Evolutionary conservation across 2,113 vertebrate genomes (phyloP).

Genomic region (Pseudonaja textilis): DNA sequence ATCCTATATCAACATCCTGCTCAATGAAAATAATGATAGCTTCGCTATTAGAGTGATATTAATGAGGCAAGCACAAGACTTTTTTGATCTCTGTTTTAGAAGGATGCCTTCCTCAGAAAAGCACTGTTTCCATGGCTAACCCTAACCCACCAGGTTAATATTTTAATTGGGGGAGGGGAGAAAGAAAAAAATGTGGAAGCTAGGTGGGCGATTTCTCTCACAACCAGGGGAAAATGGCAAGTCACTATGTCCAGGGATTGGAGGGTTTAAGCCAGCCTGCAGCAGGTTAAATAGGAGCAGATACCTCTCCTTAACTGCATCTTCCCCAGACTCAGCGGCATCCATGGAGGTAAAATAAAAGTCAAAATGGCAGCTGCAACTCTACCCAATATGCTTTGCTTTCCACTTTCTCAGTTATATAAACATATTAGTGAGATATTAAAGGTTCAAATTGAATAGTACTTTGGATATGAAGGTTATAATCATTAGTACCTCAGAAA

Average conservation of each 20-base stretch:
- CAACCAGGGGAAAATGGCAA: background rate
- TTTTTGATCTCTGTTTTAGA: background rate
- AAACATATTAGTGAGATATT: background rate
- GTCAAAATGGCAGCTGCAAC: background rate
- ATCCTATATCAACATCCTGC: background rate
- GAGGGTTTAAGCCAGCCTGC: background rate
- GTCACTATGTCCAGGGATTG: background rate
- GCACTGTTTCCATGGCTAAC: background rate
- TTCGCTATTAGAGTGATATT: background rate
- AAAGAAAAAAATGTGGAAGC: background rate
- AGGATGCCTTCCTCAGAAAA: background rate
- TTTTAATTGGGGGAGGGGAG: background rate
- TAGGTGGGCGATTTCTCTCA: background rate
- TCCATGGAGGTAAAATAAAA: background rate
- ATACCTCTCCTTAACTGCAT: background rate
- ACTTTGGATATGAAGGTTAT: background rate
- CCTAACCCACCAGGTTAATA: background rate
- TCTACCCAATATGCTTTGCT: background rate
- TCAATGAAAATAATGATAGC: background rate
- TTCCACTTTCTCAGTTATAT: background rate
- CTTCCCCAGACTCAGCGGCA: background rate
- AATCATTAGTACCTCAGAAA: background rate
- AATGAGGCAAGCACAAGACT: background rate
- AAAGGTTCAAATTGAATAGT: background rate
- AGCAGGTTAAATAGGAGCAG: background rate